Conservation (phyloP, 2,797 vertebrate species). For the Schizothorax lantsangensis region DNA sequence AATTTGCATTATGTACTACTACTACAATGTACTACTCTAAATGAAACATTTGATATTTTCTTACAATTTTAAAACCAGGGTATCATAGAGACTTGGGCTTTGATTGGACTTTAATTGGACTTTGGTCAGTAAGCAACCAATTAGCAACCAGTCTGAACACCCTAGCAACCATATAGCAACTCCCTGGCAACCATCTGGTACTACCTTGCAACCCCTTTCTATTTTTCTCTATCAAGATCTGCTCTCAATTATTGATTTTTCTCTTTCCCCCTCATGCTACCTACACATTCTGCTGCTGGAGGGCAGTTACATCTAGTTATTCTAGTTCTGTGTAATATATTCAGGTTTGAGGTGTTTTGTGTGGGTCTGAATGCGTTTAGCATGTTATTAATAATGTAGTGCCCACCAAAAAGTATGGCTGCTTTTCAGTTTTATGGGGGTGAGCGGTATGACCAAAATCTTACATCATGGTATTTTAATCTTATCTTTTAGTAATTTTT, state of each 20-base stretch:
- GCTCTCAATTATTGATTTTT: not conserved
- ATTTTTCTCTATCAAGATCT: not conserved
- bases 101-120: not conserved
- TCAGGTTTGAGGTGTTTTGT: conserved; percentile 11
- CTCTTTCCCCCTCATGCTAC: not conserved
- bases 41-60: not conserved
- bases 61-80: not conserved
- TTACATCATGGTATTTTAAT: not conserved
- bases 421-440: not conserved
- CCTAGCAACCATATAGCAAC: conserved; percentile 3
- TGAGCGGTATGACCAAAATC: not conserved
- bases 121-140: not conserved
- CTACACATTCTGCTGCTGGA: not conserved
- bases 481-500: not conserved
- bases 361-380: not conserved
- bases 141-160: not conserved
- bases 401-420: not conserved
- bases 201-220: not conserved
- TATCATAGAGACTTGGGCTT: not conserved
- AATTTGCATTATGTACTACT: not conserved
- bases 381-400: conserved; percentile 7
- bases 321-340: not conserved
- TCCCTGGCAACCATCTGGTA: not conserved
- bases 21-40: not conserved
- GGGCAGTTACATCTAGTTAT: not conserved